Evolutionary conservation across 2,888 invertebrate genomes (phyloP).

Genomic region (Syrista parreyssii): DNA sequence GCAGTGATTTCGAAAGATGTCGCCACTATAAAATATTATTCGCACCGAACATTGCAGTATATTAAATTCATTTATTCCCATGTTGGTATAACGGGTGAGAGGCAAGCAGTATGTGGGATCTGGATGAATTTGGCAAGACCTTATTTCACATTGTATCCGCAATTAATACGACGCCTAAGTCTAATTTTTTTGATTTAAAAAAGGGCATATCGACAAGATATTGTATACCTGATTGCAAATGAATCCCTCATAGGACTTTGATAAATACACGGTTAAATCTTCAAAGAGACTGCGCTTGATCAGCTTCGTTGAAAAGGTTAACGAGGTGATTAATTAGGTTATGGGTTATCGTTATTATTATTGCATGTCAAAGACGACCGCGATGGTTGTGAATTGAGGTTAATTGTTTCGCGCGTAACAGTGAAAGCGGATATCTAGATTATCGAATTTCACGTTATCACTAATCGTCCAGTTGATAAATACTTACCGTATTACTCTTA

Average conservation of each 20-base stretch:
- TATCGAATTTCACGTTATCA: background rate
- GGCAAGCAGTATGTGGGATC: background rate
- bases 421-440: background rate
- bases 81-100: background rate
- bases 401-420: background rate
- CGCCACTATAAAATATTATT: background rate
- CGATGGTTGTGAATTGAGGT: background rate
- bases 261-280: background rate
- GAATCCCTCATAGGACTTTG: background rate
- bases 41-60: background rate
- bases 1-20: background rate
- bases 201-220: background rate
- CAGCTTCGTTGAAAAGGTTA: background rate
- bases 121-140: background rate
- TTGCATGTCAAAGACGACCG: background rate
- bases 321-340: background rate
- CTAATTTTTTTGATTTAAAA: background rate
- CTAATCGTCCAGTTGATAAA: constrained; percentile 17
- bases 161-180: background rate
- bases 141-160: background rate
- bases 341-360: background rate
- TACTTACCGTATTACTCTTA: constrained; percentile 17
- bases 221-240: background rate
- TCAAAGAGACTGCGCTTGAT: background rate
- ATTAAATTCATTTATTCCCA: background rate